phyloP scores from a whole-genome alignment of 2,797 vertebrate species.

The Trematomus bernacchii region DNA sequence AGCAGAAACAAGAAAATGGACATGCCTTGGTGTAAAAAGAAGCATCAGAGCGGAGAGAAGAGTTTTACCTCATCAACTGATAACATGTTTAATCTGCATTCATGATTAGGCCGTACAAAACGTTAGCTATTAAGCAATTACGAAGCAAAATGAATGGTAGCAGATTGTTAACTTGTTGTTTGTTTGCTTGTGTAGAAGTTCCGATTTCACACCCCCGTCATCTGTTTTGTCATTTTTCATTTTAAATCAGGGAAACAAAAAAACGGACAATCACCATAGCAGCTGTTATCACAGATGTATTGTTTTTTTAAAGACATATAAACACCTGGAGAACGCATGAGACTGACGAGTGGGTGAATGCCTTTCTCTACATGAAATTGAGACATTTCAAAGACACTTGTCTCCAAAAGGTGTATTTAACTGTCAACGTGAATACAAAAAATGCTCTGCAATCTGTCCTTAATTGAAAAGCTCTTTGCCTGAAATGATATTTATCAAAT shows the following conservation, averaged over 20 bases:
- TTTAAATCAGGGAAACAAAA: constrained; percentile 4
- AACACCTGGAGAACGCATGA: background rate
- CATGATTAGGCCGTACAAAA: too few species aligned
- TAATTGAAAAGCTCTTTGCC: constrained; percentile 80
- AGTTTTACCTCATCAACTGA: background rate
- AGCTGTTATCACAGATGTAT: background rate
- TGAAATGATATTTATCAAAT: constrained; percentile 71
- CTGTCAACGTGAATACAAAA: constrained; percentile 45
- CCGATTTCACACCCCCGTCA: background rate
- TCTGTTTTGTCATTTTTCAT: background rate
- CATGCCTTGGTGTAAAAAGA: background rate
- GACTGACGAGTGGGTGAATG: background rate
- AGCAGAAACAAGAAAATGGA: background rate
- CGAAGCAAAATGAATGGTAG: background rate
- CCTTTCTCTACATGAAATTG: constrained; percentile 54
- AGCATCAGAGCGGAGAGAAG: background rate
- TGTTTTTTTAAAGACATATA: background rate
- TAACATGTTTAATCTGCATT: background rate
- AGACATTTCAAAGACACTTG: constrained; percentile 52
- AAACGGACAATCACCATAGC: background rate
- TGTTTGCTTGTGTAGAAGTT: background rate
- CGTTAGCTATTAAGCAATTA: too few species aligned
- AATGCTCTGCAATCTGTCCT: constrained; percentile 47
- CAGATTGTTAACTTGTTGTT: background rate
- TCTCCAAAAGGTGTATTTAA: constrained; percentile 54